phyloP scores from a whole-genome alignment of 2,888 invertebrate species.

The Linyphia triangularis region DNA sequence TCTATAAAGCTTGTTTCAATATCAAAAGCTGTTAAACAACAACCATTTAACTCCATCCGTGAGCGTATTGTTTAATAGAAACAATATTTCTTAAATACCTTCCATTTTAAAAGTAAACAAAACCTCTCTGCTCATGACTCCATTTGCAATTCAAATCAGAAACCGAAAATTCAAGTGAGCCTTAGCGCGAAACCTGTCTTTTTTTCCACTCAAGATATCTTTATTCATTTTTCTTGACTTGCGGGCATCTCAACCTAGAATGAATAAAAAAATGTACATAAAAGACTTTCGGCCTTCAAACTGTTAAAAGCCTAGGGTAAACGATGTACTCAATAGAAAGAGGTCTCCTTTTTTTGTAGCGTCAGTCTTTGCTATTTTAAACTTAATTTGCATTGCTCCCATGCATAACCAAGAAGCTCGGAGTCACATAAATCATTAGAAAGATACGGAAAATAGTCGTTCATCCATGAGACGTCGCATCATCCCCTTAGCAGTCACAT shows the following conservation, averaged over 20 bases:
- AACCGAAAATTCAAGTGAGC: neutral
- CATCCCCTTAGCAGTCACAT: slow-evolving; percentile 13
- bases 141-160: slow-evolving; percentile 59
- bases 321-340: slow-evolving; percentile 43
- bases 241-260: slow-evolving; percentile 19
- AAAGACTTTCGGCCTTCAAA: slow-evolving; percentile 35
- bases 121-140: neutral
- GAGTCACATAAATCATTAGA: slow-evolving; percentile 58
- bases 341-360: slow-evolving; percentile 24
- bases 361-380: slow-evolving; percentile 51
- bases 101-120: neutral
- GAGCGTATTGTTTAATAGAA: no score
- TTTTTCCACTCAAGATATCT: slow-evolving; percentile 48
- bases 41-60: no score
- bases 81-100: neutral
- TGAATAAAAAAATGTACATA: slow-evolving; percentile 19
- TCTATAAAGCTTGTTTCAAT: no score
- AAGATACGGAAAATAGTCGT: slow-evolving; percentile 55
- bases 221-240: slow-evolving; percentile 63
- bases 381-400: slow-evolving; percentile 63
- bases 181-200: slow-evolving; percentile 27
- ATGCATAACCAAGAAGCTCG: slow-evolving; percentile 60
- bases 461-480: slow-evolving; percentile 45
- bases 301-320: slow-evolving; percentile 50
- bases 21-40: no score